Base-by-base conservation (phyloP, 2,113 vertebrate genomes). In the Corythaixoides concolor region DNA sequence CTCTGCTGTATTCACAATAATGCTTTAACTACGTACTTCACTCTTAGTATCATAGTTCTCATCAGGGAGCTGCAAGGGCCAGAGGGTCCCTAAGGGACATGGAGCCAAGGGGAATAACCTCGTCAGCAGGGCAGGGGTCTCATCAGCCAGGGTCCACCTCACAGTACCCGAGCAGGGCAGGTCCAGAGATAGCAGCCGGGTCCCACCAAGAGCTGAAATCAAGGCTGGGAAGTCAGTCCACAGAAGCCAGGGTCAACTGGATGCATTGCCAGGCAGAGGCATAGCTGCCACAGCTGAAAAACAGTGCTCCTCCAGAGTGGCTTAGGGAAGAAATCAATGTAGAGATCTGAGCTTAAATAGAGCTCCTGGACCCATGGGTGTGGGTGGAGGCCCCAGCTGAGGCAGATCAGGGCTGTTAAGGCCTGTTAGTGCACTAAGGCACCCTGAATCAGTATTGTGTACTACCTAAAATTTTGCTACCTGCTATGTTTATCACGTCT, bases 271-370 rank as follows among this genome's bases (percentile, higher is more conserved):
- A 75, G 16, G 5, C 45, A 55, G 22, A 24, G 11, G 3, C 7
- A 56, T 6, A 66, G 33, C 9, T 3, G 5, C 53, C 70, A 26
- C 47, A 85, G 32, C 67, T 89, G 30, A 67, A 83, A 86, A 55
- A 17, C 37, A 56, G 0, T 3, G 0, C 27, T 85, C 5, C 30
- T 74, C 28, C 11, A 53, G 23, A 43, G 6, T 28, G 76, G 5
- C 22, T 74, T 58, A 49, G 17, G 4, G 58, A 53, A 58, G 7
- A 66, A 69, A 19, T 3, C 5, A 37, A 69, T 2, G 11, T 11
- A 5, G 14, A 77, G 41, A 11, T 4, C 45, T 66, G 32, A 68
- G 17, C 50, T 85, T 58, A 67, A 62, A 30, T 14, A 68, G 26
- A 64, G 28, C 17, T 59, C 47, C 27, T 60, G 33, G 24, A 60